These are phyloP conservation scores for Dunckerocampus dactyliophorus DNA, from an alignment of 2,113 vertebrate species.

Conservation along the genomic window DNA sequence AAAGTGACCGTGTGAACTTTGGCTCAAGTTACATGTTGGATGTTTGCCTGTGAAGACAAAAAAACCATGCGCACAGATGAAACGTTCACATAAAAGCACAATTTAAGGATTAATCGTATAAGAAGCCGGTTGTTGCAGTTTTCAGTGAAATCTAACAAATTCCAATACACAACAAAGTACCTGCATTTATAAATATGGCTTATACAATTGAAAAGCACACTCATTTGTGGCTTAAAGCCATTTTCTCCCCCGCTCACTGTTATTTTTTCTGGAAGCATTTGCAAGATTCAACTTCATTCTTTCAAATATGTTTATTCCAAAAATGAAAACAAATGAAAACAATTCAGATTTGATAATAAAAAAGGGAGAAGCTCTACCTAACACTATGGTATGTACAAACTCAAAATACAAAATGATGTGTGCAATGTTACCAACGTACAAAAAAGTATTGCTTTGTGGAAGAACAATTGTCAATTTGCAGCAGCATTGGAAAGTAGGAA, in stretches of 20 bases:
- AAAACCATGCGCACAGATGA: no score
- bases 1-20: no score
- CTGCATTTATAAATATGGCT: no score
- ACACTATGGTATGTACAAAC: conserved; percentile 19
- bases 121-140: no score
- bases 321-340: background rate
- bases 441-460: background rate
- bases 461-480: background rate
- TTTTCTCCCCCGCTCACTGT: background rate
- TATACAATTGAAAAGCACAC: no score
- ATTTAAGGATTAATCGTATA: no score
- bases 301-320: conserved; percentile 41
- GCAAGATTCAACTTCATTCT: background rate
- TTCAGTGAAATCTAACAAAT: no score
- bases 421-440: conserved; percentile 5
- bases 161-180: no score
- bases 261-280: background rate
- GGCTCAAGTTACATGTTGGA: no score
- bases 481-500: background rate
- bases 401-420: conserved; percentile 24
- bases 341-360: conserved; percentile 3
- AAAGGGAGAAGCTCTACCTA: conserved; percentile 9
- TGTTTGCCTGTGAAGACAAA: no score
- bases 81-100: no score
- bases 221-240: background rate